Conservation (phyloP, 2,888 invertebrate genomes). For the Carterocephalus palaemon region DNA sequence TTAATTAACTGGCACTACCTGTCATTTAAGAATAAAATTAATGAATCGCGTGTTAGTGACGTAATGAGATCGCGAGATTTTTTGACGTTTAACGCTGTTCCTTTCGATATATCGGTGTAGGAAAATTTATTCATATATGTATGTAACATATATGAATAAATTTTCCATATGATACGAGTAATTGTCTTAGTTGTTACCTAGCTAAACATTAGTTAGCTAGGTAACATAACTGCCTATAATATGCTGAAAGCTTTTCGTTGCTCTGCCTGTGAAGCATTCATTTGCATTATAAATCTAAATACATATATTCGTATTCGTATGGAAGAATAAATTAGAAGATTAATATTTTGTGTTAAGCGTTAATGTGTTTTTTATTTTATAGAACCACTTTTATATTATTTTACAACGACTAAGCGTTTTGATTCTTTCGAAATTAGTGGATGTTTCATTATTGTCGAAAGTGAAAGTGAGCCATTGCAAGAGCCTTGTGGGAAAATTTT, state of each 20-base stretch:
- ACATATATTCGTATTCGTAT: constrained; percentile 19
- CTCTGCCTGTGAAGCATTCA: constrained; percentile 29
- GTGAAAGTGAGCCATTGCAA: constrained; percentile 39
- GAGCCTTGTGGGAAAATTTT: constrained; percentile 6
- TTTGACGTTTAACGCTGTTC: constrained; percentile 30
- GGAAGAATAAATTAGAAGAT: constrained; percentile 29
- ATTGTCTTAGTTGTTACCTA: too few species aligned
- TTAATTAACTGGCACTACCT: too few species aligned
- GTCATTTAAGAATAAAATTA: too few species aligned
- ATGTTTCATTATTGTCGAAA: constrained; percentile 35
- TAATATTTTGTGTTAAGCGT: constrained; percentile 28
- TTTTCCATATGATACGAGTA: too few species aligned
- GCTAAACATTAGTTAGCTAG: too few species aligned
- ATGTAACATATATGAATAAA: too few species aligned
- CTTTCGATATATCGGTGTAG: neutral
- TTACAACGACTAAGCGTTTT: constrained; percentile 20
- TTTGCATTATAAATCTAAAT: constrained; percentile 36
- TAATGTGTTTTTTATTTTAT: constrained; percentile 41
- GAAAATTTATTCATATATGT: too few species aligned
- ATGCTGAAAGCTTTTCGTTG: constrained; percentile 29
- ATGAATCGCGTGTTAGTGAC: constrained; percentile 47
- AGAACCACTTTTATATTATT: constrained; percentile 48
- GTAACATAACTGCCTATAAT: constrained; percentile 9
- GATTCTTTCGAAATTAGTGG: constrained; percentile 28
- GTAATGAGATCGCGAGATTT: constrained; percentile 45